Evolutionary conservation across 2,888 invertebrate genomes (phyloP), one percentile per base, ranked within the genome.

Genomic region (Lacanobia wlatinum): DNA sequence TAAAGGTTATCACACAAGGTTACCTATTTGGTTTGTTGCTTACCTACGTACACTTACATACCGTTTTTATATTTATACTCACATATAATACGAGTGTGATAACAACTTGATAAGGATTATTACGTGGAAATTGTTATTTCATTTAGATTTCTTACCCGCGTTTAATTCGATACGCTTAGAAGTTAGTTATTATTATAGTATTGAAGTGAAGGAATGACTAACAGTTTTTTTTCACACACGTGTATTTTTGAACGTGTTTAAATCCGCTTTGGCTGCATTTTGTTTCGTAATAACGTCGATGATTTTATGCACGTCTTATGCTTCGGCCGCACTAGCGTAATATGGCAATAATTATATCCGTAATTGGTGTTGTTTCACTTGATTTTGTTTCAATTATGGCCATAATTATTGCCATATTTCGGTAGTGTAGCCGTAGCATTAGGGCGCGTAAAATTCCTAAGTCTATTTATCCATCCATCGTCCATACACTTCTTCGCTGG

Each of bases 121-220:
- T 74, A 82, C 72, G 69, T 82, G 56, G 55, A 73, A 68, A 60
- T 59, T 63, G 59, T 74, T 74, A 69, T 76, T 79, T 62, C 46
- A 79, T 83, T 82, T 84, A 23, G 43, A 55, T 58, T 59, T 82
- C 76, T 84, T 64, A 40, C 67, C 68, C 43, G 52, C 64, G 61
- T 46, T 70, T 69, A 23, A 72, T 83, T 85, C 61, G 73, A 58
- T 76, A 69, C 60, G 71, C 65, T 67, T 38, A 65, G 50, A 65
- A 60, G 48, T 34, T 69, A 70, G 43, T 23, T 56, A 53, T 34
- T 63, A 76, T 53, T 38, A 61, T 59, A 58, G 34, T 64, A 55
- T 67, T 64, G 61, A 28, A 28, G 55, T 65, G 58, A 55, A 52
- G 63, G 69, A 72, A 65, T 84, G 73, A 84, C 4, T 84, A 71